phyloP scores from a whole-genome alignment of 2,888 invertebrate genomes.

The Seira musarum region DNA sequence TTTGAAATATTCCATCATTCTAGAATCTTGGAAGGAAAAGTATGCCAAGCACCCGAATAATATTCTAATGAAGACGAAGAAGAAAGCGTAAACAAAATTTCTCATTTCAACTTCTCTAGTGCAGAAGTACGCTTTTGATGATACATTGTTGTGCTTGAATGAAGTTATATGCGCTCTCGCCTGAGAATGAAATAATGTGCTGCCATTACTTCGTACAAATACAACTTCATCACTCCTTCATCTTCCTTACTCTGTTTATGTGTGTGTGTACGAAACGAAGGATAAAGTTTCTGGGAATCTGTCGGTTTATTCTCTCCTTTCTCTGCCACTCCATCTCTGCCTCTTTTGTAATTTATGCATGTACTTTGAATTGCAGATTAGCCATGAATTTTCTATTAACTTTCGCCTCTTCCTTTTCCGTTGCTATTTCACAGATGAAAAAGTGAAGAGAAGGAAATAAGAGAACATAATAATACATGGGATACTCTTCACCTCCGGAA shows the following conservation, averaged over 20 bases:
- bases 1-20: neutral
- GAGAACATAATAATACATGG: neutral
- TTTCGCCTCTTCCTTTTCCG: conserved; percentile 13
- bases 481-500: neutral
- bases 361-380: conserved; percentile 55
- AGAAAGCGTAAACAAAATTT: neutral
- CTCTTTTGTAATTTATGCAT: conserved; percentile 45
- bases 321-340: neutral
- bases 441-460: neutral
- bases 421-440: neutral
- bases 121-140: neutral
- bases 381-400: conserved; percentile 56
- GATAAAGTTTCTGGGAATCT: neutral
- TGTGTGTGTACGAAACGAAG: neutral
- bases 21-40: neutral
- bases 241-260: neutral
- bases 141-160: neutral
- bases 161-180: neutral
- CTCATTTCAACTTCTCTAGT: neutral
- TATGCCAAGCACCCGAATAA: neutral
- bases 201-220: neutral
- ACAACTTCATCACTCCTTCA: no score
- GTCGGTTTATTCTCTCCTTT: neutral
- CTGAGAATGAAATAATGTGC: neutral
- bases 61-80: conserved; percentile 7